Conservation (phyloP, 2,113 vertebrate species). For the Phaethon lepturus region DNA sequence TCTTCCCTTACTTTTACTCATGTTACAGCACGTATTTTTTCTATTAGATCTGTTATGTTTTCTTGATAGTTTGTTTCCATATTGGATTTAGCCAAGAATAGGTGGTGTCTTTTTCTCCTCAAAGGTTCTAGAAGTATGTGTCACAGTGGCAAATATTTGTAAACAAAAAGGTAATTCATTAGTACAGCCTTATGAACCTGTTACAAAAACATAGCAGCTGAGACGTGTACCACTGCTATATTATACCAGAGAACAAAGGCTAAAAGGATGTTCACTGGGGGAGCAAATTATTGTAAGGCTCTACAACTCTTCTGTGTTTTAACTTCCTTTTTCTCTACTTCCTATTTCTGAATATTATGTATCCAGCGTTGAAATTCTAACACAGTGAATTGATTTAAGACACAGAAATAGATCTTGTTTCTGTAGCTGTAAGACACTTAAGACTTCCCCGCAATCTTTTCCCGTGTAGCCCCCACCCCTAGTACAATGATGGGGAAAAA, state of each 20-base stretch:
- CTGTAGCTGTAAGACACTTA: background rate
- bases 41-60: background rate
- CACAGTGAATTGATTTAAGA: background rate
- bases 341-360: background rate
- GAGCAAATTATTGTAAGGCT: background rate
- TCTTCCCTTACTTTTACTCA: background rate
- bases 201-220: background rate
- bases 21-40: background rate
- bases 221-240: background rate
- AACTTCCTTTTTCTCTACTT: background rate
- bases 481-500: background rate
- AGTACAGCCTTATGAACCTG: background rate
- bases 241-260: background rate
- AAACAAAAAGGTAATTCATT: background rate
- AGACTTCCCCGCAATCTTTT: background rate
- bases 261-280: background rate
- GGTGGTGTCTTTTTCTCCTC: background rate
- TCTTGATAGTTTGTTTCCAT: background rate
- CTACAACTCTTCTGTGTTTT: background rate
- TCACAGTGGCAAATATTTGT: background rate
- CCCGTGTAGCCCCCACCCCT: background rate
- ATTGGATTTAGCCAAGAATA: background rate
- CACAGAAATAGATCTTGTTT: background rate
- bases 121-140: background rate
- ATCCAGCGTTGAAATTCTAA: background rate